phyloP scores from a whole-genome alignment of 2,888 invertebrate species.

The Melanchra persicariae region DNA sequence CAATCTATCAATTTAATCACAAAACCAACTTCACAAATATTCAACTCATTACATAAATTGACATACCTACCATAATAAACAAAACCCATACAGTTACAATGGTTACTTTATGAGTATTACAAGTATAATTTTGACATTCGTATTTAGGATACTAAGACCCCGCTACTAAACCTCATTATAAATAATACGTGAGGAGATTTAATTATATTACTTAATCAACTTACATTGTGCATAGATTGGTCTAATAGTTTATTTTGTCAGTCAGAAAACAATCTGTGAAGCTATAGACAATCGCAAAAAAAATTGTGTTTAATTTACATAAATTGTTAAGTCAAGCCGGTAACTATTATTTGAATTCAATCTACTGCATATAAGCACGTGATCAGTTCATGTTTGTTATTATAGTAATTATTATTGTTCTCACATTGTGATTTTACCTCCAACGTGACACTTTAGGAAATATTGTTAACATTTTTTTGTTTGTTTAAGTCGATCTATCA shows the following conservation, averaged over 20 bases:
- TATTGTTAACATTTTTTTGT: no score
- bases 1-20: no score
- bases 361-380: no score
- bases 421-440: no score
- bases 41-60: conserved; percentile 14
- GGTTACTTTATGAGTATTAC: conserved; percentile 18
- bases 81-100: conserved; percentile 12
- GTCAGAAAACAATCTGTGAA: not conserved
- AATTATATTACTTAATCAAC: conserved; percentile 26
- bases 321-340: not conserved
- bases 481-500: no score
- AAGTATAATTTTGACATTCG: conserved; percentile 47
- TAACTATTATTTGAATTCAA: no score
- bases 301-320: no score
- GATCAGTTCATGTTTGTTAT: no score
- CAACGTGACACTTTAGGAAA: no score
- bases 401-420: no score
- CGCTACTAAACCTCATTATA: conserved; percentile 40
- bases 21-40: no score
- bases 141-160: conserved; percentile 55
- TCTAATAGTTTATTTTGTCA: not conserved
- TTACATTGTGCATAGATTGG: not conserved
- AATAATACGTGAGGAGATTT: conserved; percentile 38
- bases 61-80: not conserved
- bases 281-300: not conserved